These are phyloP conservation scores for Megaustenia siamemsis DNA, from an alignment of 2,888 invertebrate genomes.

Conservation along the genomic window DNA sequence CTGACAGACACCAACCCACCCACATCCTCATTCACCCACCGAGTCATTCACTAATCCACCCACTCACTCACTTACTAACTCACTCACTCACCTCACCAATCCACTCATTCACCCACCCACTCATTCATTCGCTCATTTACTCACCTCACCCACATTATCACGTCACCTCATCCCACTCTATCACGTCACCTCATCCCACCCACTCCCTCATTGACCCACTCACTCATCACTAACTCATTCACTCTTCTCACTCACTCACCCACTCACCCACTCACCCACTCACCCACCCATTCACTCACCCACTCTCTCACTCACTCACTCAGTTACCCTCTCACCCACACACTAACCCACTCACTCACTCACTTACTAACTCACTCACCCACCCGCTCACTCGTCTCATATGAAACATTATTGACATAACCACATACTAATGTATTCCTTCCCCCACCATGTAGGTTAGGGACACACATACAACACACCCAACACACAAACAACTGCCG, in stretches of 20 bases:
- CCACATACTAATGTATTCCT: too few species aligned
- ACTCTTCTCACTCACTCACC: background rate
- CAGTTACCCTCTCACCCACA: background rate
- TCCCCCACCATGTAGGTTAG: too few species aligned
- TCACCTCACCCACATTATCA: background rate
- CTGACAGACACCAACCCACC: background rate
- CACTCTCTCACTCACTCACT: background rate
- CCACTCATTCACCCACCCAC: background rate
- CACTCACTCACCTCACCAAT: background rate
- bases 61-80: background rate
- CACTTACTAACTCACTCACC: background rate
- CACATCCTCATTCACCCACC: background rate
- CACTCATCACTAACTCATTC: too few species aligned
- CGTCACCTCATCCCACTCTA: too few species aligned
- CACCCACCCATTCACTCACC: background rate
- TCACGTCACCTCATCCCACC: background rate
- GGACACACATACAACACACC: too few species aligned
- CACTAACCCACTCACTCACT: background rate
- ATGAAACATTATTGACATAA: too few species aligned
- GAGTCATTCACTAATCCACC: background rate
- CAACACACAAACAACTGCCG: too few species aligned
- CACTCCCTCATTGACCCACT: too few species aligned
- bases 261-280: background rate
- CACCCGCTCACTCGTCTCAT: too few species aligned
- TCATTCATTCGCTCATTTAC: background rate